Evolutionary conservation across 2,113 vertebrate genomes (phyloP), one percentile per base, ranked within the genome.

Genomic region (Forbesichthys agassizii): DNA sequence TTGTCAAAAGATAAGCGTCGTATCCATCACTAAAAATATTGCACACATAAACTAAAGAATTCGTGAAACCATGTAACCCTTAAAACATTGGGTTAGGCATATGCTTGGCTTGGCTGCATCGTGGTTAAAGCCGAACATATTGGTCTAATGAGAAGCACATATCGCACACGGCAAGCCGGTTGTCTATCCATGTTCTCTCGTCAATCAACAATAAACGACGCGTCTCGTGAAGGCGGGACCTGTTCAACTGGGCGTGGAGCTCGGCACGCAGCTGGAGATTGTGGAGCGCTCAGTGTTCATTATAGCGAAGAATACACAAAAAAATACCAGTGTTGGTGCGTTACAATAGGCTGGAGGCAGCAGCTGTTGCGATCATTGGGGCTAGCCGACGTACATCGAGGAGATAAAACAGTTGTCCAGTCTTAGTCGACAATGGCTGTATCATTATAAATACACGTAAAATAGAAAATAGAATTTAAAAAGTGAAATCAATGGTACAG

Each of bases 401-500:
- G 49, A 63, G 36, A 42, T 42, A 68, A 77, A 63, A 46, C 81
- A 66, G 75, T 77, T 68, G 59, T 33, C 51, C 69, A 62, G 2
- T 59, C 18, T 33, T 63, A 36, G 51, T 65, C 20, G 33, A 85
- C 64, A 66, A 93, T 92, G 90, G 85, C 73, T 65, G 64, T n/a
- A 49, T 54, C 75, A 46, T 70, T 77, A 49, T 84, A 84, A 79
- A 64, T 84, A 78, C 51, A 84, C 59, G 48, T 80, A 81, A 81
- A 80, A 71, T 75, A 84, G 79, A 86, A 75, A 82, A 75, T 46
- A 70, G 65, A 53, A 60, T 53, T 69, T 18, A 46, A 84, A 92
- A 88, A 91, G 84, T 90, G 66, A 88, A 93, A 89, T 93, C 92
- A 93, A 95, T 98, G 96, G 96, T 98, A 94, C 96, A 96, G 94